phyloP scores from a whole-genome alignment of 1,140 invertebrate species.

The Neodiprion pinetum region DNA sequence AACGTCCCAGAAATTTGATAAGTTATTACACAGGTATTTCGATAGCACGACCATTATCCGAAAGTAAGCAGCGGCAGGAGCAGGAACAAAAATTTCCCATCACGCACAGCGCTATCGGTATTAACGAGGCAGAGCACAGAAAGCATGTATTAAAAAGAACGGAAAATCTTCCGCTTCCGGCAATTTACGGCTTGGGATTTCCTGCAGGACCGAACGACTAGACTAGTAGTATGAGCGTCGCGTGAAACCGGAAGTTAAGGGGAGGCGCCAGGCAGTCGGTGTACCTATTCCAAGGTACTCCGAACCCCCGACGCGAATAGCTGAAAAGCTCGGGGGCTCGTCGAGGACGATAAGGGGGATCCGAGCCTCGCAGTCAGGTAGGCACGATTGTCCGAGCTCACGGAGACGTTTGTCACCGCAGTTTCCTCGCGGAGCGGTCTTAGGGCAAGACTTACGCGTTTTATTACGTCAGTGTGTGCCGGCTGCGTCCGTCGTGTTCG shows the following conservation, averaged over 20 bases:
- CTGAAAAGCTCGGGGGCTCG: not conserved
- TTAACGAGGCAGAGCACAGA: too few species aligned
- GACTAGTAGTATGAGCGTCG: not conserved
- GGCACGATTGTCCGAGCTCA: not conserved
- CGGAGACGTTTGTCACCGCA: too few species aligned
- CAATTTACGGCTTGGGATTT: not conserved
- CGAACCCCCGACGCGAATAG: too few species aligned
- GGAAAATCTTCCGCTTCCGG: not conserved
- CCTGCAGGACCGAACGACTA: not conserved
- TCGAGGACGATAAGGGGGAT: not conserved
- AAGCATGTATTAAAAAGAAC: not conserved
- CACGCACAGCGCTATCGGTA: too few species aligned
- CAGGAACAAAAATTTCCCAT: too few species aligned
- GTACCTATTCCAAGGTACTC: not conserved
- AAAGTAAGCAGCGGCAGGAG: too few species aligned
- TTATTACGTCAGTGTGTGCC: not conserved
- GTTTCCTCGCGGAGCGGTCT: not conserved
- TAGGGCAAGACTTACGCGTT: not conserved
- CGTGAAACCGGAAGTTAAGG: slow-evolving; percentile 1
- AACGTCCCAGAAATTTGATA: too few species aligned
- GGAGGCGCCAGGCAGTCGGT: not conserved
- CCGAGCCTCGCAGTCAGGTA: not conserved
- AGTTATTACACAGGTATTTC: too few species aligned
- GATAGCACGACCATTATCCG: too few species aligned
- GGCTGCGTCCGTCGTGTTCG: not conserved